Percentiles rank a stretch among this genome's conserved stretches.
These are phyloP conservation scores for Xiphorhynchus erythropygius DNA, from an alignment of 2,797 vertebrate genomes.

Conservation along the genomic window DNA sequence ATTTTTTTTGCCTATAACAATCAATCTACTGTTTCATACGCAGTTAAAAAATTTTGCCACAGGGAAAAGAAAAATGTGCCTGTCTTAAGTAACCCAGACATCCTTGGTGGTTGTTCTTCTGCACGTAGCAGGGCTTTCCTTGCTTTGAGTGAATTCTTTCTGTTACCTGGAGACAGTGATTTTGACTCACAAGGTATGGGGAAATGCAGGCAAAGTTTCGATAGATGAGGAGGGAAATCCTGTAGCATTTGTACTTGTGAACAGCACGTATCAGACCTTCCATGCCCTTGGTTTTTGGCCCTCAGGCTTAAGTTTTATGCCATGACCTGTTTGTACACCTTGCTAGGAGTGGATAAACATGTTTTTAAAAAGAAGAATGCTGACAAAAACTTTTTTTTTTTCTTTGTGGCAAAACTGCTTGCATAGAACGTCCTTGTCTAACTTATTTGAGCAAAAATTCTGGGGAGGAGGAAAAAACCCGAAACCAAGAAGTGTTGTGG, in stretches of 20 bases:
- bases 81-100: background rate
- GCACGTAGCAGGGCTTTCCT: background rate
- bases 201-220: background rate
- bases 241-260: background rate
- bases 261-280: background rate
- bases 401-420: background rate
- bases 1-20: background rate
- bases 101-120: background rate
- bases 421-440: background rate
- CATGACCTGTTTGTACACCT: background rate
- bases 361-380: background rate
- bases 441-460: background rate
- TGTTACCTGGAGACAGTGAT: background rate
- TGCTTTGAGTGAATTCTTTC: background rate
- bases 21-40: background rate
- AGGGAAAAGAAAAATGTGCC: background rate
- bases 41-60: slow-evolving; percentile 17
- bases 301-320: background rate
- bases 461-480: accelerated
- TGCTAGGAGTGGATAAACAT: background rate
- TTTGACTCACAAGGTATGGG: background rate
- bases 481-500: background rate
- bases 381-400: background rate
- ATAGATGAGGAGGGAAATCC: background rate
- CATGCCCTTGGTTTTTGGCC: background rate